Evolutionary conservation across 30 jellyfish, hydroid and myxozoan species (phyloP).

Genomic region (Euphysa ruthae): DNA sequence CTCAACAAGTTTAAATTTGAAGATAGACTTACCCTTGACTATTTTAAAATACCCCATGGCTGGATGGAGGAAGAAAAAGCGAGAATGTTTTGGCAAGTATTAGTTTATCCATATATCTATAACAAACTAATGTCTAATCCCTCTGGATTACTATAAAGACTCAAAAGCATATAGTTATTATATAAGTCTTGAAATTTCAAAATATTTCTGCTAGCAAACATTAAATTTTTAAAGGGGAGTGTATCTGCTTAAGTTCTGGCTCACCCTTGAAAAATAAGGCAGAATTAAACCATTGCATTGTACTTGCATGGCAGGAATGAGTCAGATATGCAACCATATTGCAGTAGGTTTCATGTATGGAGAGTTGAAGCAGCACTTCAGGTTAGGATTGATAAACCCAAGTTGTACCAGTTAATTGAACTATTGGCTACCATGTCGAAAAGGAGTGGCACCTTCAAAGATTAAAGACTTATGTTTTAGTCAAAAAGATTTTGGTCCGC

Average conservation of each 20-base stretch:
- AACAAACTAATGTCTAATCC: constrained; percentile 20
- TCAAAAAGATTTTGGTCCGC: background rate
- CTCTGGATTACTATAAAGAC: constrained; percentile 7
- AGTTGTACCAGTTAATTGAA: constrained; percentile 41
- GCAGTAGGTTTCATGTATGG: constrained; percentile 56
- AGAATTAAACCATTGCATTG: constrained; percentile 30
- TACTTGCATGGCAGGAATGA: constrained; percentile 75
- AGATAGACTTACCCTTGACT: constrained; percentile 23
- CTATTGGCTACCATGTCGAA: constrained; percentile 42
- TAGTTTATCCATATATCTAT: constrained; percentile 27
- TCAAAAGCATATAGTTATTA: constrained; percentile 46
- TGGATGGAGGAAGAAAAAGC: constrained; percentile 24
- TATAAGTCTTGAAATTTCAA: constrained; percentile 19
- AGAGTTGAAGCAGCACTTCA: constrained; percentile 46
- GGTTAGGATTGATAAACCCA: constrained; percentile 51
- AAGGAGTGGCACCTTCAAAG: constrained; percentile 6
- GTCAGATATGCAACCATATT: constrained; percentile 55
- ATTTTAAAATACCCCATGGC: constrained; percentile 8
- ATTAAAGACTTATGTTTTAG: background rate
- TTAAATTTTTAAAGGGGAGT: constrained; percentile 13
- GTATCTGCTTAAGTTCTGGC: constrained; percentile 36
- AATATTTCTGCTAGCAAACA: constrained; percentile 2
- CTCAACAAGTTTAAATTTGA: constrained; percentile 6
- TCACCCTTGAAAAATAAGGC: constrained; percentile 12
- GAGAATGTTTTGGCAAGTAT: background rate